phyloP scores from a whole-genome alignment of 2,113 vertebrate genomes.

The Agapornis roseicollis region DNA sequence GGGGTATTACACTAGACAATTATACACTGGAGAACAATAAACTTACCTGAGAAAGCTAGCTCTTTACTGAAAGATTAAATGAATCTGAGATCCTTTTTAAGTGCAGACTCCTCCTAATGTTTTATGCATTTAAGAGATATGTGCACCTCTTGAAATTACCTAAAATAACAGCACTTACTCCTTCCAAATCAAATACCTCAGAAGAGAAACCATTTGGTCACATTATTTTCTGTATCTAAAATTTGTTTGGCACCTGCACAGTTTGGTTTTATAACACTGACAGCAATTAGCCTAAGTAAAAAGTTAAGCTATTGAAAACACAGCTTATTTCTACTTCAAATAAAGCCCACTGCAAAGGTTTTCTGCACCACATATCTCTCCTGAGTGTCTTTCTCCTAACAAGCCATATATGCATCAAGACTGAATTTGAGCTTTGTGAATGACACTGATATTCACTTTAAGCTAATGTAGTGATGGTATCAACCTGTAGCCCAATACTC shows the following conservation, averaged over 20 bases:
- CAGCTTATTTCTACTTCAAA: not conserved
- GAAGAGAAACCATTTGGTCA: not conserved
- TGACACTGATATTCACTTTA: constrained; percentile 60
- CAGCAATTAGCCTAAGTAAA: not conserved
- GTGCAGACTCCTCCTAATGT: not conserved
- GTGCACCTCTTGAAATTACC: not conserved
- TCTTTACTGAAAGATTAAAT: not conserved
- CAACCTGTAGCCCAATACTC: constrained; percentile 68
- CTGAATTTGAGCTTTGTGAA: constrained; percentile 67
- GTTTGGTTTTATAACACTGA: not conserved
- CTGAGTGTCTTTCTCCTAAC: not conserved
- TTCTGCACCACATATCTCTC: not conserved
- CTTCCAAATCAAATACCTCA: not conserved
- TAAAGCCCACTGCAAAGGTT: not conserved
- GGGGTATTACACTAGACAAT: not conserved
- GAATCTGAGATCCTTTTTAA: not conserved
- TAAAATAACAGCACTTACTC: not conserved
- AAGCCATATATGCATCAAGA: not conserved
- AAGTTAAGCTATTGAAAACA: not conserved
- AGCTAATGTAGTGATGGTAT: constrained; percentile 51
- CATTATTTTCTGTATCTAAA: not conserved
- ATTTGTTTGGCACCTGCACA: not conserved
- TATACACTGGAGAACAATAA: not conserved
- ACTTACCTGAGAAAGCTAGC: not conserved
- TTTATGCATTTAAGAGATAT: not conserved